Percentiles rank a stretch among this genome's conserved stretches.
Evolutionary conservation across 2,113 vertebrate genomes (phyloP).

Genomic region (Verasper variegatus): DNA sequence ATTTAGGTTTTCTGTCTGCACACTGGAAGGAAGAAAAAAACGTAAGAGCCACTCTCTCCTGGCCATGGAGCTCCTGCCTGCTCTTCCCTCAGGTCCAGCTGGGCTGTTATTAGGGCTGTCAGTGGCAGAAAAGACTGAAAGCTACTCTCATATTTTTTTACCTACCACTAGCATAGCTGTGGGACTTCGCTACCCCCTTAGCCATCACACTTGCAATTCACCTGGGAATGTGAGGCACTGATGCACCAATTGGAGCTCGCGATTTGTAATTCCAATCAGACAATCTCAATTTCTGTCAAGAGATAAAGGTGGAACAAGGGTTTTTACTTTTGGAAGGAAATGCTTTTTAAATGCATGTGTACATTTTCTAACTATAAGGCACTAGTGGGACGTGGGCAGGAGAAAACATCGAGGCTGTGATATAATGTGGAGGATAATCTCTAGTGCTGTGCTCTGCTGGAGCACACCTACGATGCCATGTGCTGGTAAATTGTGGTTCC

Average conservation of each 20-base stretch:
- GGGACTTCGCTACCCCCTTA: not conserved
- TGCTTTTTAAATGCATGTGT: not conserved
- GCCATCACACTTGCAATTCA: not conserved
- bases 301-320: not conserved
- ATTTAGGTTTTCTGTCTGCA: not conserved
- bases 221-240: slow-evolving; percentile 15
- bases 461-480: not conserved
- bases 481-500: not conserved
- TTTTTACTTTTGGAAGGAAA: not conserved
- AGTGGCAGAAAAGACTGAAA: slow-evolving; percentile 18
- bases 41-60: not conserved
- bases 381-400: not conserved
- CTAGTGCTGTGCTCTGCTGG: not conserved
- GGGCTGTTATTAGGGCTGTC: slow-evolving; percentile 33
- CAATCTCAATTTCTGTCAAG: not conserved
- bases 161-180: slow-evolving; percentile 3
- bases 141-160: slow-evolving; percentile 7
- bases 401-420: not conserved
- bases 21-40: not conserved
- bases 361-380: not conserved
- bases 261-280: too few species aligned
- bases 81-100: slow-evolving; percentile 18
- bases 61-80: not conserved
- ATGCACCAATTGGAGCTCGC: not conserved
- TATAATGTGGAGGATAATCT: not conserved